Base-by-base conservation (phyloP, 37 sponge, comb jelly and placozoan species). In the Oopsacas minuta region DNA sequence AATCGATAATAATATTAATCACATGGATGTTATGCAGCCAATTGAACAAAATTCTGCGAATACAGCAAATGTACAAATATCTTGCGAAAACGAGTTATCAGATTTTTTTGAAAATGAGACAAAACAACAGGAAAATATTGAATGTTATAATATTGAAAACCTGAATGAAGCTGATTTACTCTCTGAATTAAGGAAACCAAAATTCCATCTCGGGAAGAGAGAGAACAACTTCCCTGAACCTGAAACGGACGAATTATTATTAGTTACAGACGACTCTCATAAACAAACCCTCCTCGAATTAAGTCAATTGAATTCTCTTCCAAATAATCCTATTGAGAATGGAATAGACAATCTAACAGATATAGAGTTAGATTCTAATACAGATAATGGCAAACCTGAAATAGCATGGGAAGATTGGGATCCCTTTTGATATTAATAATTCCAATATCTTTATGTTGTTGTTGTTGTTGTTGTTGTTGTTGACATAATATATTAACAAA, bases 371-470 rank as follows among this genome's bases (percentile, higher is more conserved):
- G 49, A 42, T 42, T 42, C 49, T 42, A n/a, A n/a, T n/a, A n/a
- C n/a, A n/a, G n/a, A n/a, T n/a, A n/a, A n/a, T n/a, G n/a, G n/a
- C n/a, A n/a, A 42, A 42, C 5, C 75, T 32, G 75, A 61, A 34
- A 10, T 32, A 20, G 75, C 75, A 25, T 61, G 75, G 75, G 75
- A 61, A n/a, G 75, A 61, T 61, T 61, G 75, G 75, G 75, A 61
- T n/a, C 75, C 75, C 7, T 61, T 61, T 61, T 61, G 28, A 42
- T 42, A 17, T 17, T 42, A 17, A 8, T 42, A 17, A 15, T 42
- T 42, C 8, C 49, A 42, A 42, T 42, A n/a, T n/a, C n/a, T n/a
- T n/a, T n/a, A n/a, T n/a, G 12, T 42, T 42, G 49, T 42, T 8
- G 12, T 42, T 42, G 15, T 42, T 42, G 49, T 42, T 42, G 49